Evolutionary conservation across 64 coral and sea anemone species (phyloP).

Genomic region (Actinia tenebrosa): DNA sequence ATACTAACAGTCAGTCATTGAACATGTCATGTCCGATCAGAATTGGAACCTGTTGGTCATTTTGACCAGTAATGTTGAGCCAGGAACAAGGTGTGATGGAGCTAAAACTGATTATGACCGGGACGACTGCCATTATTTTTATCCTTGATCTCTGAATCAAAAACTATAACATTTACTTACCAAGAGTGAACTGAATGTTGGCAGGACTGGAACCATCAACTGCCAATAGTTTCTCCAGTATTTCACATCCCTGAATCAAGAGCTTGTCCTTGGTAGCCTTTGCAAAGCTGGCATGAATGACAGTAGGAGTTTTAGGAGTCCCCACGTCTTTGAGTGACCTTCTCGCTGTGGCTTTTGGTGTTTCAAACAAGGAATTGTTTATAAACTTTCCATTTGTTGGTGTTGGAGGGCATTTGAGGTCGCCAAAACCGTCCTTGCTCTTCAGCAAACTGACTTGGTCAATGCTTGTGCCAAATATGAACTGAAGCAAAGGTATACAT

Average conservation of each 20-base stretch:
- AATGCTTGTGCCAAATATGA: slow-evolving; percentile 72
- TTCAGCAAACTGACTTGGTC: slow-evolving; percentile 65
- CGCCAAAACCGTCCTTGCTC: slow-evolving; percentile 63
- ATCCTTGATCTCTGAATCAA: no score
- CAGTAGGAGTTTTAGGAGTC: slow-evolving; percentile 80
- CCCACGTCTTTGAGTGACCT: slow-evolving; percentile 90
- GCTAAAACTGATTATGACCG: no score
- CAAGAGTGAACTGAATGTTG: background rate
- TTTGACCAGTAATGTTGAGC: no score
- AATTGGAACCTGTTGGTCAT: no score
- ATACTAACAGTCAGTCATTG: no score
- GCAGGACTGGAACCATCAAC: slow-evolving; percentile 4
- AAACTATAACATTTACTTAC: background rate
- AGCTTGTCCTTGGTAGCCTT: slow-evolving; percentile 54
- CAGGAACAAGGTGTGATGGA: no score
- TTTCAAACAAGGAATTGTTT: slow-evolving; percentile 50
- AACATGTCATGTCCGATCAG: no score
- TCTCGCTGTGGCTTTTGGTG: slow-evolving; percentile 72
- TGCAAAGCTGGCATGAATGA: slow-evolving; percentile 77
- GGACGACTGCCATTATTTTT: no score
- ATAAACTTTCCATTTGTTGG: slow-evolving; percentile 75
- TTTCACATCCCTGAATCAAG: slow-evolving; percentile 64
- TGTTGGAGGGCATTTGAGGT: slow-evolving; percentile 84
- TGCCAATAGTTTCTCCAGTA: slow-evolving; percentile 48
- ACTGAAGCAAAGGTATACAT: slow-evolving; percentile 88